phyloP scores from a whole-genome alignment of 2,797 vertebrate species.

The Malacoraja senta region DNA sequence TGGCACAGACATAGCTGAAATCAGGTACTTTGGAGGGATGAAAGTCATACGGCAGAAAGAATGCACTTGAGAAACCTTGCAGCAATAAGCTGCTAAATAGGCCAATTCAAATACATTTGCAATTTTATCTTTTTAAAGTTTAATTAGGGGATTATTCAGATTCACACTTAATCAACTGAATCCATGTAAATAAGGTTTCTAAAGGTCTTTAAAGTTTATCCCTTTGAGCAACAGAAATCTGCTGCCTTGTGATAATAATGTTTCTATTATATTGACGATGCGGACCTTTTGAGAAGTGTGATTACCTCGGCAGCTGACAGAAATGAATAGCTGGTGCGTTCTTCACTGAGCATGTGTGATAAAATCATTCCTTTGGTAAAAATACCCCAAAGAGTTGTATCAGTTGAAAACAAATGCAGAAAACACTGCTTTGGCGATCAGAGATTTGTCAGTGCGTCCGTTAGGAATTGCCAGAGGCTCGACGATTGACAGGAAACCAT shows the following conservation, averaged over 20 bases:
- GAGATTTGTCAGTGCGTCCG: not conserved
- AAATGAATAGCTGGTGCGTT: not conserved
- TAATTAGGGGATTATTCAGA: conserved; percentile 24
- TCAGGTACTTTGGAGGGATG: not conserved
- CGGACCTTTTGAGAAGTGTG: not conserved
- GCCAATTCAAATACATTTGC: not conserved
- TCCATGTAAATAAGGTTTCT: conserved; percentile 27
- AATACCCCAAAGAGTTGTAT: not conserved
- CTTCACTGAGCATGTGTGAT: not conserved
- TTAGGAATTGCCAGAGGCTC: not conserved
- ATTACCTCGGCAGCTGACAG: conserved; percentile 8
- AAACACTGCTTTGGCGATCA: not conserved
- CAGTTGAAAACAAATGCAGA: conserved; percentile 6
- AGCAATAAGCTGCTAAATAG: not conserved
- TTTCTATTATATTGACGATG: conserved; percentile 8
- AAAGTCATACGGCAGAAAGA: not conserved
- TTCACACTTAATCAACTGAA: conserved; percentile 28
- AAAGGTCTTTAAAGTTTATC: conserved; percentile 14
- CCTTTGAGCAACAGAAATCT: conserved; percentile 27
- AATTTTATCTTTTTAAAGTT: conserved; percentile 22
- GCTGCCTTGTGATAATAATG: conserved; percentile 35
- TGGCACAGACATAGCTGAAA: not conserved
- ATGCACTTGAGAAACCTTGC: not conserved
- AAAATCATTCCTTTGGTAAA: conserved; percentile 16
- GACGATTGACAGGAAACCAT: not conserved